Evolutionary conservation across 1,140 invertebrate species (phyloP).

Genomic region (Trissolcus basalis): DNA sequence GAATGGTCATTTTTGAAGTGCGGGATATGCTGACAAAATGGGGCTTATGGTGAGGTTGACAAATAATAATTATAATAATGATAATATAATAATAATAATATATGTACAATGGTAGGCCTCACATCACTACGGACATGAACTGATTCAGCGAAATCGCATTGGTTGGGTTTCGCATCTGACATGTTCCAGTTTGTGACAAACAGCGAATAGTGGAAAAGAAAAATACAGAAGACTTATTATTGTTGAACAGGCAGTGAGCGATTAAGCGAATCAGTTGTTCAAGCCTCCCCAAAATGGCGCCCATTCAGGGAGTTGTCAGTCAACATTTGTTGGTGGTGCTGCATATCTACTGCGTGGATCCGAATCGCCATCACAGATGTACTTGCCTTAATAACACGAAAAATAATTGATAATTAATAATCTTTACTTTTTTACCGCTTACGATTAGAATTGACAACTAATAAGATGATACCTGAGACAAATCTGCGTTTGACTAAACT

Average conservation of each 20-base stretch:
- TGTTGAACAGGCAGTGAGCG: conserved; percentile 68
- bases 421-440: too few species aligned
- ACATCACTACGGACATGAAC: too few species aligned
- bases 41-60: too few species aligned
- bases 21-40: conserved; percentile 2
- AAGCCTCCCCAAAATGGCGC: conserved; percentile 65
- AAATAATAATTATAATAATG: too few species aligned
- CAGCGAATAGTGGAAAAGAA: conserved; percentile 10
- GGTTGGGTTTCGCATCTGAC: conserved; percentile 3
- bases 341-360: conserved; percentile 74
- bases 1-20: conserved; percentile 13
- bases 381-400: conserved; percentile 81
- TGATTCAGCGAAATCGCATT: too few species aligned
- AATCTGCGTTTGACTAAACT: conserved; percentile 96
- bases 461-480: conserved; percentile 84
- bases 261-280: conserved; percentile 65
- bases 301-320: conserved; percentile 72
- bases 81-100: too few species aligned
- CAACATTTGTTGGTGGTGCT: conserved; percentile 68
- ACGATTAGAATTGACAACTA: conserved; percentile 26
- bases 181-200: background rate
- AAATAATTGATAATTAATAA: too few species aligned
- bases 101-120: too few species aligned
- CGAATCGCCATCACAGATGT: conserved; percentile 91
- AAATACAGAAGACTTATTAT: conserved; percentile 14